Conservation (phyloP, 2,888 invertebrate genomes). For the Theristus sp. region DNA sequence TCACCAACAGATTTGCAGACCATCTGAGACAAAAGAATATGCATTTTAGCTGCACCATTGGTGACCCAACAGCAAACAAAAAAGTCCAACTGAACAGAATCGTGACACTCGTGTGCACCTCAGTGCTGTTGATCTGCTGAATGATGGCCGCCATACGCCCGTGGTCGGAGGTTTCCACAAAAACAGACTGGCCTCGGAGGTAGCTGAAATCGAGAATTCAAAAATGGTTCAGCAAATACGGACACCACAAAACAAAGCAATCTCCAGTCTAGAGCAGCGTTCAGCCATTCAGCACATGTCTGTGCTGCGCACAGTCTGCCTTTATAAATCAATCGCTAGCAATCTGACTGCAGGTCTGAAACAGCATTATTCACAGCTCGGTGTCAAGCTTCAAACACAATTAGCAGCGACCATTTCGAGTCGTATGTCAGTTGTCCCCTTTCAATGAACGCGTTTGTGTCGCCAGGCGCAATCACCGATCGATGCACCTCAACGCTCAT, state of each 20-base stretch:
- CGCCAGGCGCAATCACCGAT: background rate
- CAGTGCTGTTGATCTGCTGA: background rate
- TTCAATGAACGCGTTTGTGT: background rate
- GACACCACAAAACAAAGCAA: too few species aligned
- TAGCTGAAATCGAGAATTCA: background rate
- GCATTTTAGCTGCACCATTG: background rate
- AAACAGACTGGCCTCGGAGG: slow-evolving; percentile 1
- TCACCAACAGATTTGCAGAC: background rate
- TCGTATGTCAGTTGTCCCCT: background rate
- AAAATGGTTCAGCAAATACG: background rate
- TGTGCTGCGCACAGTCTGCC: too few species aligned
- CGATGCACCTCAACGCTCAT: background rate
- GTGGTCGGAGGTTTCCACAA: background rate
- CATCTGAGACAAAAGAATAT: background rate
- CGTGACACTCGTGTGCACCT: background rate
- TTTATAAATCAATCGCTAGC: too few species aligned
- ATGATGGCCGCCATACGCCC: background rate
- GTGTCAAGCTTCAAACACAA: too few species aligned
- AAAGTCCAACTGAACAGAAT: background rate
- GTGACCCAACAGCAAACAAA: background rate
- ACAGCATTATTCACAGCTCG: too few species aligned
- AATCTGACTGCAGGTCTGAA: too few species aligned
- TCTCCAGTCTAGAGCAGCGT: too few species aligned
- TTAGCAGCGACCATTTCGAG: background rate
- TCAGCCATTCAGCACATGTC: too few species aligned